Conservation (phyloP, 2,888 invertebrate species). For the Corythucha ciliata region DNA sequence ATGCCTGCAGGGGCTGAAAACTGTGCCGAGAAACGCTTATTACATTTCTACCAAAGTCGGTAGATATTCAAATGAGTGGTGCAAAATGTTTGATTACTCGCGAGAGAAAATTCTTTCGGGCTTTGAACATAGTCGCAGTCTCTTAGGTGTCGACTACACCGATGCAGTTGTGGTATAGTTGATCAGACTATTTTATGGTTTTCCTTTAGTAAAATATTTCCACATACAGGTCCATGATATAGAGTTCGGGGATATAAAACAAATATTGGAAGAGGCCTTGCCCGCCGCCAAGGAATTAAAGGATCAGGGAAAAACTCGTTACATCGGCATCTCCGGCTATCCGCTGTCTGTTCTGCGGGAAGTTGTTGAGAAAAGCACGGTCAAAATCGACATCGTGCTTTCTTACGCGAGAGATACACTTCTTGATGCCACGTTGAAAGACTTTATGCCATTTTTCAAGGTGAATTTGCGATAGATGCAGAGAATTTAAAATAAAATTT, state of each 20-base stretch:
- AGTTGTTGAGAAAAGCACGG: conserved; percentile 54
- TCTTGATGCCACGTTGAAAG: conserved; percentile 63
- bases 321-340: conserved; percentile 82
- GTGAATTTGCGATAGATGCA: conserved; percentile 42
- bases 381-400: conserved; percentile 60
- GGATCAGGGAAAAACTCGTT: conserved; percentile 47
- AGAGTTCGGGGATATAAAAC: conserved; percentile 67
- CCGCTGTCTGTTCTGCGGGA: conserved; percentile 67
- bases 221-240: conserved; percentile 89
- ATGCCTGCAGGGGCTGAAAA: conserved; percentile 56
- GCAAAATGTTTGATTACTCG: conserved; percentile 79
- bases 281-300: conserved; percentile 69
- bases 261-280: conserved; percentile 71
- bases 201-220: no score
- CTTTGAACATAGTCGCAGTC: conserved; percentile 62
- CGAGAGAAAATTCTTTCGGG: conserved; percentile 62
- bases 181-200: no score
- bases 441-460: conserved; percentile 66
- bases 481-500: not conserved
- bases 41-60: conserved; percentile 90
- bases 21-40: conserved; percentile 70
- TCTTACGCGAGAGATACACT: conserved; percentile 73
- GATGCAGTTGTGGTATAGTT: conserved; percentile 88
- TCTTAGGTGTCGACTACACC: conserved; percentile 68
- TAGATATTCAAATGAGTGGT: conserved; percentile 61